Base-by-base conservation (phyloP, 2,113 vertebrate species). In the Paradoxurus hermaphroditus region DNA sequence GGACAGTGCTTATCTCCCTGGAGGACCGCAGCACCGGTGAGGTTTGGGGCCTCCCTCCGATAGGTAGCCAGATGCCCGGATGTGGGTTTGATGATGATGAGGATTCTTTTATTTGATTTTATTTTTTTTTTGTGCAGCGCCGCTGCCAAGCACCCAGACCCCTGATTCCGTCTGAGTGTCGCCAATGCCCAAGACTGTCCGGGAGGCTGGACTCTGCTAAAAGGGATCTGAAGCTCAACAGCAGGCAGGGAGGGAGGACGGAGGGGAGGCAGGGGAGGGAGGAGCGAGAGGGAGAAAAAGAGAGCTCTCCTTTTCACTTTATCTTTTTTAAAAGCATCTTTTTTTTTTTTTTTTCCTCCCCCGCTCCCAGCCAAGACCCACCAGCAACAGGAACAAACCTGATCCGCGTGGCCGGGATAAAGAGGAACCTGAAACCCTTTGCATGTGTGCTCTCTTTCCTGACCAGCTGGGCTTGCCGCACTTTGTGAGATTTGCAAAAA, bases 401-500 rank as follows among this genome's bases (percentile, higher is more conserved):
- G 90, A 88, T 68, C 73, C 46, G 39, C 0, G 3, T 29, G 79
- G 75, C 56, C 56, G 77, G 94, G 86, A 92, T 27, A 84, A 83
- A 90, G 84, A 89, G 82, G 68, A 94, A 89, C 73, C 82, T 83
- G 51, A 91, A 87, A 72, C 44, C 36, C 90, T 97, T 97, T 59
- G 51, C 68, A 91, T 96, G 59, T 81, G 59, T 81, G 56, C 82
- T 91, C 89, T 77, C 56, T 97, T 90, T 97, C 91, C 93, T 96
- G 97, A 91, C 94, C 78, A 93, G 93, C 53, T 89, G 93, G 93
- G 89, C 81, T 97, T 72, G 94, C 78, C 0, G 65, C 92, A 97
- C 96, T 98, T 93, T 94, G 94, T 96, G 96, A 98, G 96, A 98
- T 97, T 97, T 98, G 98, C 95, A 97, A 94, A 93, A 98, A 98